Evolutionary conservation across 2,113 vertebrate genomes (phyloP), one percentile per base, ranked within the genome.

Genomic region (Taurulus bubalis): DNA sequence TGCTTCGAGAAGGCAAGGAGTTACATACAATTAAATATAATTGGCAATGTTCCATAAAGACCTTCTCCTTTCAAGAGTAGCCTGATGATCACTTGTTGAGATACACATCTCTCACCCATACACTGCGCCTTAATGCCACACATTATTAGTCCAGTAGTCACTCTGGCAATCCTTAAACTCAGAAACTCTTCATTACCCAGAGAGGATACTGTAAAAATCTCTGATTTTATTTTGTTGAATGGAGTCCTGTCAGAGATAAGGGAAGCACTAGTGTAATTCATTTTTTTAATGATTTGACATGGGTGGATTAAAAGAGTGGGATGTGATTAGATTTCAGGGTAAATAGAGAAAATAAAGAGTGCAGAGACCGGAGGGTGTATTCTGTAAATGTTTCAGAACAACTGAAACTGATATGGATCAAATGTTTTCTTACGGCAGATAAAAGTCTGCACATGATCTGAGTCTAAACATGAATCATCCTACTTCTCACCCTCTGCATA

Each of bases 21-120:
- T 63, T 92, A 85, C 75, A 80, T 89, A 88, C 90, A 90, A 87
- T 95, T 90, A 94, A 74, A 84, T 72, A 77, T 90, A 87, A 89
- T 93, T 90, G 80, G 72, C 90, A 90, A 95, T 95, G 92, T 92
- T 92, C 93, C 82, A 92, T 92, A 84, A 87, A 85, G 87, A 91
- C 56, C 59, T 56, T 84, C 67, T 58, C 77, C 80, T 87, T 82
- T 83, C 77, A 85, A 59, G 87, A 90, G 87, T 83, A 87, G 64
- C 67, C 51, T 53, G 56, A 80, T 82, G 79, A 72, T 83, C 49
- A 76, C 76, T 81, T 75, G 65, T 76, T 58, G 53, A 83, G 65
- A 89, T 94, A 88, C 80, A 80, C 93, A 89, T 93, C 67, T 84
- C 36, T 71, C 58, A 62, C 68, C 26, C 16, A 1, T 67, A 77